A percentile compares a stretch with the other conserved stretches of the same genome.
Evolutionary conservation across 2,797 vertebrate genomes (phyloP).

Genomic region (Rachycentron canadum): DNA sequence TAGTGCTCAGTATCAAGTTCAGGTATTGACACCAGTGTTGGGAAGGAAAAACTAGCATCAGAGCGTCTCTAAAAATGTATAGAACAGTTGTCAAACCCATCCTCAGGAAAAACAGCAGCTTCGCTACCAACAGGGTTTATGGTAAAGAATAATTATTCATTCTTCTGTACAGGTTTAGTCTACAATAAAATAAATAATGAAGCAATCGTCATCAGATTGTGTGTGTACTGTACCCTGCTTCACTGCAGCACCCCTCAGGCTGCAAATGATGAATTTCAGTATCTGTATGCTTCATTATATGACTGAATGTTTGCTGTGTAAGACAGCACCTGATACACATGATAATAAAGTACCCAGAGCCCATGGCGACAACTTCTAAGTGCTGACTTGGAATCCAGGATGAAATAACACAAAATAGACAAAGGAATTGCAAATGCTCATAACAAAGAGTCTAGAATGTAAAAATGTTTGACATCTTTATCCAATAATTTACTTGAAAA

Average conservation of each 20-base stretch:
- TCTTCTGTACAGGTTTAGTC: no score
- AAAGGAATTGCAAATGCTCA: background rate
- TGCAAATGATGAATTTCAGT: background rate
- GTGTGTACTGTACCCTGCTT: background rate
- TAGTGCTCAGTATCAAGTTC: no score
- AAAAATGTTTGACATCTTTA: no score
- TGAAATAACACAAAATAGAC: background rate
- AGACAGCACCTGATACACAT: background rate
- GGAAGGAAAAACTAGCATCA: no score
- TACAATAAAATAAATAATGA: background rate
- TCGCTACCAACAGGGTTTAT: no score
- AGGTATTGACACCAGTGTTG: no score
- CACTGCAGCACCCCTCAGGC: background rate
- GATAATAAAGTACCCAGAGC: background rate
- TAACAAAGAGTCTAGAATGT: no score
- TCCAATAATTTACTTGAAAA: background rate
- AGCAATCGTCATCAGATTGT: background rate
- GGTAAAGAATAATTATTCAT: no score
- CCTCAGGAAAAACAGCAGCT: no score
- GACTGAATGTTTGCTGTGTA: background rate
- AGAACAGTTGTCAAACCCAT: no score
- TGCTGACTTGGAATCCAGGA: background rate
- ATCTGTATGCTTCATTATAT: background rate
- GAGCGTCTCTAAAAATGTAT: no score
- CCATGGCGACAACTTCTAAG: background rate